These are phyloP conservation scores for Vireo altiloquus DNA, from an alignment of 2,113 vertebrate genomes.

Conservation along the genomic window DNA sequence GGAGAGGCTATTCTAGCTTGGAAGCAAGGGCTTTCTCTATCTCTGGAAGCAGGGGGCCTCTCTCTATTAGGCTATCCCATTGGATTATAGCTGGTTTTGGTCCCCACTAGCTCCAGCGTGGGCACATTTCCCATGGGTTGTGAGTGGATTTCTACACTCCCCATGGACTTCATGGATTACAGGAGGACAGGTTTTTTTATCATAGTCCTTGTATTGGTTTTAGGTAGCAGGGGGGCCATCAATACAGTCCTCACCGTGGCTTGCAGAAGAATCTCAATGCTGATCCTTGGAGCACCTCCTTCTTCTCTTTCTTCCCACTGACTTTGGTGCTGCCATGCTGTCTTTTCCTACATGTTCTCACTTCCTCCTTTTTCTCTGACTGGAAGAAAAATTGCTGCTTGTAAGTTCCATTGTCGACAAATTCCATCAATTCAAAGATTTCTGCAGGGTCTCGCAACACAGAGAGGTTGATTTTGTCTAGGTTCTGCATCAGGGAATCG, in stretches of 20 bases:
- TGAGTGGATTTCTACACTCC: not conserved
- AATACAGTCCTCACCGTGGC: not conserved
- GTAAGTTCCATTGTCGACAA: not conserved
- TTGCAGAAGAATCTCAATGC: not conserved
- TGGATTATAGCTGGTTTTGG: not conserved
- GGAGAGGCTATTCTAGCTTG: not conserved
- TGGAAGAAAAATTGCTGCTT: not conserved
- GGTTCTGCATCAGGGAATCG: not conserved
- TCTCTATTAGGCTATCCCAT: not conserved
- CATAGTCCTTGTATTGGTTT: not conserved
- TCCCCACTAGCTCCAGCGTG: not conserved
- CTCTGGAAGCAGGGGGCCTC: not conserved
- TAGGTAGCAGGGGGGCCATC: too few species aligned
- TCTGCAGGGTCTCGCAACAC: not conserved
- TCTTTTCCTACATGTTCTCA: not conserved
- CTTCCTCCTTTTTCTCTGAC: not conserved
- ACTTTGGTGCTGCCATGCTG: not conserved
- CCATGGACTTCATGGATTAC: not conserved
- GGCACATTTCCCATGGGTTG: not conserved
- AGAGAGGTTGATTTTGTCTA: not conserved
- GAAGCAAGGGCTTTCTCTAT: not conserved
- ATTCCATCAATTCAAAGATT: not conserved
- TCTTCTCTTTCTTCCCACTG: not conserved
- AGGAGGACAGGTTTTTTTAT: not conserved
- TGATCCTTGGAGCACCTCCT: not conserved